A percentile compares a stretch with the other conserved stretches of the same genome.
Evolutionary conservation across 2,888 invertebrate species (phyloP).

Genomic region (Branchellion lobata): DNA sequence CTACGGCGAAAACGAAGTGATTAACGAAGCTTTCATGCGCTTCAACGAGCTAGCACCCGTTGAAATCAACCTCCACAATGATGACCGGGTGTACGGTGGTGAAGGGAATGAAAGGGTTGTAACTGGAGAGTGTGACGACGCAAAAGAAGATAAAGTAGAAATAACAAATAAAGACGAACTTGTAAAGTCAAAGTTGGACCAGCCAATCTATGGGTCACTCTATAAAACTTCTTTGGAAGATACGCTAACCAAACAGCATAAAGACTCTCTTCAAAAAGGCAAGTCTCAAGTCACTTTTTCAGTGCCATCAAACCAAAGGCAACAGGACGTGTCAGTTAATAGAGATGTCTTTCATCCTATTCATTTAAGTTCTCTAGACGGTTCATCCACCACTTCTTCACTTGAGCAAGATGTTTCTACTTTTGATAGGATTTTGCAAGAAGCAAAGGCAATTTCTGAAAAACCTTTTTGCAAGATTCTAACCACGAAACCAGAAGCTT

Average conservation of each 20-base stretch:
- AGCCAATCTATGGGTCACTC: too few relatives aligned
- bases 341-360: too few relatives aligned
- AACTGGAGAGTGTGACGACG: neutral
- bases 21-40: neutral
- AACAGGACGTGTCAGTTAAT: too few relatives aligned
- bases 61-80: neutral
- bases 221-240: too few relatives aligned
- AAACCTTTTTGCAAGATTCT: constrained; percentile 7
- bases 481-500: neutral
- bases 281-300: neutral
- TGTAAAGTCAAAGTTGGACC: too few relatives aligned
- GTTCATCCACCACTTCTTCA: neutral
- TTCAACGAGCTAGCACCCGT: neutral
- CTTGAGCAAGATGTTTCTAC: neutral
- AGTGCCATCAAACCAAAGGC: neutral
- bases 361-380: too few relatives aligned
- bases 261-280: too few relatives aligned
- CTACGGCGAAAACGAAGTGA: neutral
- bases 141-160: too few relatives aligned
- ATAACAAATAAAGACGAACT: too few relatives aligned
- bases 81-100: neutral
- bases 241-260: too few relatives aligned
- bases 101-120: neutral
- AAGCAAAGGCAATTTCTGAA: neutral
- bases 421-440: neutral